phyloP scores from a whole-genome alignment of 2,113 vertebrate species.

The Strix uralensis region DNA sequence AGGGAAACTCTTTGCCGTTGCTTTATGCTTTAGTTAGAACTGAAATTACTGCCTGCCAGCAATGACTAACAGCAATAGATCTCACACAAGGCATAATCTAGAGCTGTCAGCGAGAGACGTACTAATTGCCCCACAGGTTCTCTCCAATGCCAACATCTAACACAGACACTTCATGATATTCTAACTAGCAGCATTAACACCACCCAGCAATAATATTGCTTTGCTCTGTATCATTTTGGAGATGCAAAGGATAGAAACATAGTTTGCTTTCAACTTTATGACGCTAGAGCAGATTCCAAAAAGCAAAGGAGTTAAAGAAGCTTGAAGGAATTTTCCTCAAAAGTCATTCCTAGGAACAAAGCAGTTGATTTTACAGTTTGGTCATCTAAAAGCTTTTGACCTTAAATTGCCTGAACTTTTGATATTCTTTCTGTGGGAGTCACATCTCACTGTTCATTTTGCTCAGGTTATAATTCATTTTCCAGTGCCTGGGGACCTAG shows the following conservation, averaged over 20 bases:
- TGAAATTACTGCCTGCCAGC: neutral
- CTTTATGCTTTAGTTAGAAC: neutral
- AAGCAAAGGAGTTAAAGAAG: neutral
- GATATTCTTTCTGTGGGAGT: neutral
- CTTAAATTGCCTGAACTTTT: neutral
- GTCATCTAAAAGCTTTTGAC: neutral
- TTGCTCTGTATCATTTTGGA: neutral
- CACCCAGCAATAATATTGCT: neutral
- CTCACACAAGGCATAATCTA: fast-evolving
- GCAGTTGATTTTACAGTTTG: neutral
- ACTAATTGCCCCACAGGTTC: neutral
- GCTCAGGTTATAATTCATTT: neutral
- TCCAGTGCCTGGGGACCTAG: neutral
- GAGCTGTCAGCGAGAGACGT: neutral
- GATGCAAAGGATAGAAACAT: neutral
- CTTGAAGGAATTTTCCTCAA: neutral
- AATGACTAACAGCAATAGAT: neutral
- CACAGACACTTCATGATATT: neutral
- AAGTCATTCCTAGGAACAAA: neutral
- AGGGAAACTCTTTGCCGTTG: neutral
- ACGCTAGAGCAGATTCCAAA: neutral
- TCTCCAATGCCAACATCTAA: neutral
- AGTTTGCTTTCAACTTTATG: neutral
- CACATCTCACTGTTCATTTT: neutral
- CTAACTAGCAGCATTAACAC: neutral